These are phyloP conservation scores for Pristionchus fissidentatus DNA, from an alignment of 2,888 invertebrate genomes.

Conservation along the genomic window DNA sequence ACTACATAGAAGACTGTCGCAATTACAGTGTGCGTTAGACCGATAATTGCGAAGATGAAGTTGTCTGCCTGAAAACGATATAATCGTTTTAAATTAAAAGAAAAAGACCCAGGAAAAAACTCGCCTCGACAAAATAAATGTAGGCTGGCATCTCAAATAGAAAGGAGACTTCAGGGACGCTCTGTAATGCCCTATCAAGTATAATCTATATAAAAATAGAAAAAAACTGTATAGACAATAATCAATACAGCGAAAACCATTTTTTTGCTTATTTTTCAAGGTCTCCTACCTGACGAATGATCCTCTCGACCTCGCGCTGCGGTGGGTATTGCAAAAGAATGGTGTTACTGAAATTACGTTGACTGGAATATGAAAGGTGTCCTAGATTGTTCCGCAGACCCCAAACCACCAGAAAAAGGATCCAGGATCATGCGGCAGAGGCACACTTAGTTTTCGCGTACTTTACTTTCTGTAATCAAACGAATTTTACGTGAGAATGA, in stretches of 20 bases:
- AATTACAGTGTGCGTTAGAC: not conserved
- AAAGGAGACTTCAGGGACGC: not conserved
- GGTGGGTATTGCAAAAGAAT: not conserved
- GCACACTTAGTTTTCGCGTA: too few relatives aligned
- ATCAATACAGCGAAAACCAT: too few relatives aligned
- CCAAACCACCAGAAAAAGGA: too few relatives aligned
- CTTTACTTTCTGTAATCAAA: too few relatives aligned
- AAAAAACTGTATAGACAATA: not conserved
- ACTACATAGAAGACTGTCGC: not conserved
- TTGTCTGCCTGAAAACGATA: not conserved
- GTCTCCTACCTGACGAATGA: not conserved
- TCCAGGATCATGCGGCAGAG: too few relatives aligned
- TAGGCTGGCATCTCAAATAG: not conserved
- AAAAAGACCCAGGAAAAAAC: not conserved
- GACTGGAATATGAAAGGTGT: too few relatives aligned
- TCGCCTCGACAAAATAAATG: not conserved
- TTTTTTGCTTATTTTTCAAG: too few relatives aligned
- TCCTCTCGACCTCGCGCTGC: not conserved
- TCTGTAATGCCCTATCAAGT: not conserved
- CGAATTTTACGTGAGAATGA: not conserved
- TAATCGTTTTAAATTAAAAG: not conserved
- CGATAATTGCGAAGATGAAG: not conserved
- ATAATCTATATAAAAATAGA: not conserved
- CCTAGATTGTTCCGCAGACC: too few relatives aligned
- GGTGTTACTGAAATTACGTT: not conserved